These are phyloP conservation scores for Meghimatium bilineatum DNA, from an alignment of 2,888 invertebrate genomes.

Conservation along the genomic window DNA sequence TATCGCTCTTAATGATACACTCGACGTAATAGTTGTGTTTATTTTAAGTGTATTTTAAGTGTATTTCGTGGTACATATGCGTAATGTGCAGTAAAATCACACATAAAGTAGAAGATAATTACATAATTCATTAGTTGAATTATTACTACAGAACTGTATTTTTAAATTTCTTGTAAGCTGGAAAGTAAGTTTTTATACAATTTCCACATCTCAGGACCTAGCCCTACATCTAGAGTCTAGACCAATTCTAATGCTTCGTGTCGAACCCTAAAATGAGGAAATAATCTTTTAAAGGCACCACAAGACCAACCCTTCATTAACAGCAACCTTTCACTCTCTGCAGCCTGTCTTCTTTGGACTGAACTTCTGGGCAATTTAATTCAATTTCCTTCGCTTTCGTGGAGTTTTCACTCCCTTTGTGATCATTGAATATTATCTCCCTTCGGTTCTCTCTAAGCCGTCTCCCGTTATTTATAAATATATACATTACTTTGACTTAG, in stretches of 20 bases:
- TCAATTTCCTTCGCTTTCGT: conserved; percentile 11
- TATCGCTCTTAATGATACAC: too few species aligned
- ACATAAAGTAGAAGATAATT: too few species aligned
- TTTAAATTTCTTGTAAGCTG: too few species aligned
- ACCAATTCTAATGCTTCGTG: neutral
- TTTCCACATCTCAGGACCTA: neutral
- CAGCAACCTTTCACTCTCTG: neutral
- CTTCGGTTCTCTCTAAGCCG: neutral
- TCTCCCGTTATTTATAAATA: neutral
- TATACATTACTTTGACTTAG: neutral
- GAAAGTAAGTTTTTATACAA: neutral
- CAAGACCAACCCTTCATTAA: neutral
- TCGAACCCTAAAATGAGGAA: neutral
- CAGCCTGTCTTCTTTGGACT: neutral
- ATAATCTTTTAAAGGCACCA: neutral
- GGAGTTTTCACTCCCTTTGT: neutral
- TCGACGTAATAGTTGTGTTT: too few species aligned
- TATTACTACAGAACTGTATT: too few species aligned
- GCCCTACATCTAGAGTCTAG: neutral
- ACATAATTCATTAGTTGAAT: too few species aligned
- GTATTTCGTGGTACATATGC: too few species aligned
- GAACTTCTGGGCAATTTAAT: conserved; percentile 6
- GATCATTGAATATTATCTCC: neutral
- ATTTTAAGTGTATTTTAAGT: too few species aligned
- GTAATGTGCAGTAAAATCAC: too few species aligned